Percentiles rank a stretch among this genome's conserved stretches.
These are phyloP conservation scores for Crypturellus tataupa DNA, from an alignment of 2,797 vertebrate species.

Conservation along the genomic window DNA sequence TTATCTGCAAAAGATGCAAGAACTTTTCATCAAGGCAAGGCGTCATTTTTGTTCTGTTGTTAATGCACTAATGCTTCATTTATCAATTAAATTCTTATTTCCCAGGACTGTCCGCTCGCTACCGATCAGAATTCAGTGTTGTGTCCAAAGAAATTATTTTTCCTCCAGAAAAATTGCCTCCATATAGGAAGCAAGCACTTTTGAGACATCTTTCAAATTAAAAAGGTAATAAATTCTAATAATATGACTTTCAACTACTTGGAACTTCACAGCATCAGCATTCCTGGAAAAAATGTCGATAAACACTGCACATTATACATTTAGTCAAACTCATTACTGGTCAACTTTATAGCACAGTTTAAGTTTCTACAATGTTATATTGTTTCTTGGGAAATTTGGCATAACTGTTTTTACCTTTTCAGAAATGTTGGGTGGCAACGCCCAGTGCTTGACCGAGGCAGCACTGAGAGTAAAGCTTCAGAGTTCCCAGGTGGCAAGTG, in stretches of 20 bases:
- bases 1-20: background rate
- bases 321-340: background rate
- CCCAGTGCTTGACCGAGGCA: fast-evolving
- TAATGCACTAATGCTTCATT: background rate
- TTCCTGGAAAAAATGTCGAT: background rate
- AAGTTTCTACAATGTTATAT: background rate
- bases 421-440: background rate
- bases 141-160: background rate
- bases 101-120: background rate
- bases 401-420: background rate
- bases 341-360: background rate
- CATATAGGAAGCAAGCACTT: background rate
- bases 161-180: background rate
- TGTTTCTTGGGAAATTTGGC: background rate
- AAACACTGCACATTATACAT: background rate
- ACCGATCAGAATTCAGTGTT: background rate
- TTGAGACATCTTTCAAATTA: background rate
- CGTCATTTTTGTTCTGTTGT: background rate
- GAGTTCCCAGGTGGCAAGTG: background rate
- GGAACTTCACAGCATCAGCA: background rate
- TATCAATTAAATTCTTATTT: background rate
- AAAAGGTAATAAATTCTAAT: background rate
- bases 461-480: background rate
- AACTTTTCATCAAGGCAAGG: background rate
- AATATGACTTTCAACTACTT: background rate